Evolutionary conservation across 2,888 invertebrate species (phyloP).

Genomic region (Dicycla oo): DNA sequence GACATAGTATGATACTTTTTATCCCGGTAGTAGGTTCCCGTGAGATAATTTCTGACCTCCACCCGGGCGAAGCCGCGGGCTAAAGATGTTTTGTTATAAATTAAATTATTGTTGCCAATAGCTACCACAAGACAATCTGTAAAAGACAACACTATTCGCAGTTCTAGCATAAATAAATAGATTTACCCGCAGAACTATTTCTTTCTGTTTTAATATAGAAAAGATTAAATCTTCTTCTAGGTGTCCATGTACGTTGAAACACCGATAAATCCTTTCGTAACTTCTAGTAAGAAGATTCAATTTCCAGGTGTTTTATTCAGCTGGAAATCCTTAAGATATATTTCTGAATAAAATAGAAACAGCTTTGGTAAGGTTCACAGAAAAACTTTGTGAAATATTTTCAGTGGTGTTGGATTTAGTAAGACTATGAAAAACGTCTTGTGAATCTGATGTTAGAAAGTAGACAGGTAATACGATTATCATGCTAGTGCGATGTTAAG

Average conservation of each 20-base stretch:
- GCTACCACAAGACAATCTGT: background rate
- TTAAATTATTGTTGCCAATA: background rate
- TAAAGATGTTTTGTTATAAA: background rate
- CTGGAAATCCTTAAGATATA: conserved; percentile 31
- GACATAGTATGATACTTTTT: background rate
- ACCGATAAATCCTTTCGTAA: conserved; percentile 29
- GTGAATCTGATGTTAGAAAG: background rate
- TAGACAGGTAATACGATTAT: background rate
- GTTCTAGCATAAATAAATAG: background rate
- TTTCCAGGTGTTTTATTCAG: conserved; percentile 39
- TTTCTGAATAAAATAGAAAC: conserved; percentile 38
- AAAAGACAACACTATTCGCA: background rate
- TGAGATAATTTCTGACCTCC: background rate
- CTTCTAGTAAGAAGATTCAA: conserved; percentile 34
- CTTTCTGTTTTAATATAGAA: background rate
- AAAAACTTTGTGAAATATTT: background rate
- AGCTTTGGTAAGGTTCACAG: conserved; percentile 1
- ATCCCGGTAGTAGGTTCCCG: background rate
- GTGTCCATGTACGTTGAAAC: conserved; percentile 10
- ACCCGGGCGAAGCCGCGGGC: no score
- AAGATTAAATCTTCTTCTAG: background rate
- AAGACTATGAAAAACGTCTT: conserved; percentile 8
- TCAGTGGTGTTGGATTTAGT: conserved; percentile 11
- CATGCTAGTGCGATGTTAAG: no score
- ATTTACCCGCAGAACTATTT: background rate